These are phyloP conservation scores for Anarsia innoxiella DNA, from an alignment of 2,888 invertebrate species.

Conservation along the genomic window DNA sequence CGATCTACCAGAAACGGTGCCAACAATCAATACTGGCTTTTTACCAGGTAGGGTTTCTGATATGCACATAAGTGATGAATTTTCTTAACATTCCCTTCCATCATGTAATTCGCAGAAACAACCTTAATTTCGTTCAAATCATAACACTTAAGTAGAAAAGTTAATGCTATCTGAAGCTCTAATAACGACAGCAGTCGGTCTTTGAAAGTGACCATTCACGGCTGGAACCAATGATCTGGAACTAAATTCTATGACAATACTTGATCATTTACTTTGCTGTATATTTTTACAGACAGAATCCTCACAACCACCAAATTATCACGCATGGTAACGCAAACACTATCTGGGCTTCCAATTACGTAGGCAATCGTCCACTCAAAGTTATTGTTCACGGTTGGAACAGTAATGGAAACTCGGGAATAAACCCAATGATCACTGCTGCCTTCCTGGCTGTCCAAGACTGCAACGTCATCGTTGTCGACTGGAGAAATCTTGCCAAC, in stretches of 20 bases:
- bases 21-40: conserved; percentile 52
- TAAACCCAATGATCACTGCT: conserved; percentile 35
- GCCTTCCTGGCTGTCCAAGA: conserved; percentile 45
- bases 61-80: not conserved
- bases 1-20: conserved; percentile 38
- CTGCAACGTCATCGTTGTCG: conserved; percentile 55
- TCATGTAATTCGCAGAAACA: too few species aligned
- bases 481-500: conserved; percentile 46
- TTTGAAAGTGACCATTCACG: too few species aligned
- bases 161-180: too few species aligned
- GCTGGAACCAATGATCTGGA: too few species aligned
- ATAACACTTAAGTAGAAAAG: too few species aligned
- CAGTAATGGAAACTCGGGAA: conserved; percentile 34
- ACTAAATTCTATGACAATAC: not conserved
- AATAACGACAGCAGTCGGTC: too few species aligned
- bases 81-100: not conserved
- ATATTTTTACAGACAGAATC: conserved; percentile 38
- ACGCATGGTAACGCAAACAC: conserved; percentile 37
- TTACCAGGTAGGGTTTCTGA: conserved; percentile 31
- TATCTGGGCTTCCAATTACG: conserved; percentile 40
- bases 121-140: too few species aligned
- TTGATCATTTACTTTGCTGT: too few species aligned
- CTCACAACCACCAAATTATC: conserved; percentile 48
- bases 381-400: conserved; percentile 57
- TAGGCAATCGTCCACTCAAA: conserved; percentile 28